These are phyloP conservation scores for Columbina picui DNA, from an alignment of 2,113 vertebrate species.

Conservation along the genomic window DNA sequence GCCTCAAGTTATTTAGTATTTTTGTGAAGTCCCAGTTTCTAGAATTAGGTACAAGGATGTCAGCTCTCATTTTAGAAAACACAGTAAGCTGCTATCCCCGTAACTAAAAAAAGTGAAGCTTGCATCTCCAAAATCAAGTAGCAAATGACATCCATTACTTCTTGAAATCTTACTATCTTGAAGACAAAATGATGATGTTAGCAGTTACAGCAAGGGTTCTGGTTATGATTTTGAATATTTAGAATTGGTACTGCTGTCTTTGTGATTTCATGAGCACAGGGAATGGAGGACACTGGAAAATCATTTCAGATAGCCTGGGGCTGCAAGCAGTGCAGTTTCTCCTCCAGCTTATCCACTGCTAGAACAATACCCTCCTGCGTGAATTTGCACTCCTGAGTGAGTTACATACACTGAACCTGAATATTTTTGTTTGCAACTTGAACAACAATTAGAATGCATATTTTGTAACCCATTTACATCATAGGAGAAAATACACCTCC, in stretches of 20 bases:
- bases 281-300: not conserved
- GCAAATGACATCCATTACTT: not conserved
- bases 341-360: not conserved
- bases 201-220: not conserved
- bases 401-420: not conserved
- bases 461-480: not conserved
- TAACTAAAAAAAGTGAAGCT: constrained; percentile 2
- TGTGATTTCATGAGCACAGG: not conserved
- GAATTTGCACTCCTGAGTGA: not conserved
- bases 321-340: not conserved
- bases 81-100: not conserved
- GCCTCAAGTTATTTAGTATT: not conserved
- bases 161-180: not conserved
- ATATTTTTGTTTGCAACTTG: not conserved
- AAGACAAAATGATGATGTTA: not conserved
- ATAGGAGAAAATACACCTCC: not conserved
- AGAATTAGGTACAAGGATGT: not conserved
- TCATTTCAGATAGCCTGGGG: not conserved
- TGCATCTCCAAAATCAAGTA: not conserved
- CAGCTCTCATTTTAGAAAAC: not conserved
- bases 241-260: not conserved
- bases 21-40: constrained; percentile 15
- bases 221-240: not conserved
- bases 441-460: not conserved
- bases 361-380: not conserved